Base-by-base conservation (phyloP, 1,140 invertebrate genomes). In the Zaprionus ghesquierei region DNA sequence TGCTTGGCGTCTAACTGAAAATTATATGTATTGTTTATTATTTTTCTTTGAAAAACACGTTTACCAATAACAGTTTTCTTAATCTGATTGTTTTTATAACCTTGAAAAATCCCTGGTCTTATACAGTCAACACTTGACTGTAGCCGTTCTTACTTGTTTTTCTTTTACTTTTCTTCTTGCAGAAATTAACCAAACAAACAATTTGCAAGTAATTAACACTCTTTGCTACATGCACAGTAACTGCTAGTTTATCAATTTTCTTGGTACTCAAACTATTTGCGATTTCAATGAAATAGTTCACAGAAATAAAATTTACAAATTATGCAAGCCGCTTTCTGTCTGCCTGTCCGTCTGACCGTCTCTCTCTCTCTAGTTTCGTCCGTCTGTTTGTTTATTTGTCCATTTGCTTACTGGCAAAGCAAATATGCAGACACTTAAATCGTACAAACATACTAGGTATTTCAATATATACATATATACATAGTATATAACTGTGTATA, bases 381-480 rank as follows among this genome's bases (percentile, higher is more conserved):
- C n/a, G 18, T 51, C 22, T 12, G 25, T 50, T 25, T 35, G 59
- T 53, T 13, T 50, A 59, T 69, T 68, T 77, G 62, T 75, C 23
- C 25, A 64, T 79, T 75, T 85, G 81, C 75, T 85, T 85, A 81
- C 82, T 54, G 51, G 51, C 70, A 68, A 51, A 22, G 60, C 70
- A 77, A 85, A 85, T 75, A 81, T 81, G 59, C 75, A 55, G 53
- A 65, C 81, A 87, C 78, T 85, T 87, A 56, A 75, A 69, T 87
- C 53, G 60, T 62, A 69, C 35, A 75, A 69, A 81, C 53, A 56
- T 62, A 69, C 35, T 62, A 65, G 60, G 60, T 58, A 59, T 35
- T 49, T 12, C 46, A 66, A 55, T 70, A 73, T 31, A 62, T 53
- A 51, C 27, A 33, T 31, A 50, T 38, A 38, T 15, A 49, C 27